phyloP scores from a whole-genome alignment of 2,113 vertebrate genomes.

The Centropus unirufus region DNA sequence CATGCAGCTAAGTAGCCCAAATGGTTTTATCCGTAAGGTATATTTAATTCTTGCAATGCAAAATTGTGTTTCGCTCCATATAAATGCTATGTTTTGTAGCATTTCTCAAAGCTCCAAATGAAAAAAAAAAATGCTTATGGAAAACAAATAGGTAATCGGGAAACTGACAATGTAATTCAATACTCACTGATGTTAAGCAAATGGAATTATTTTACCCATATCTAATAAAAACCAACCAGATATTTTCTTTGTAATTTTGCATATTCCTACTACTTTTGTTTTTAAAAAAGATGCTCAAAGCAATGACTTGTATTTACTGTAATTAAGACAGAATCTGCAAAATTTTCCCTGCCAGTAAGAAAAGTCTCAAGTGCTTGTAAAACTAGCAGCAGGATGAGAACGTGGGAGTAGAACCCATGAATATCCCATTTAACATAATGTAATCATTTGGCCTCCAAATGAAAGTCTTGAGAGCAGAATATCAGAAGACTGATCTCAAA shows the following conservation, averaged over 20 bases:
- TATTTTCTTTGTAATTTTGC: background rate
- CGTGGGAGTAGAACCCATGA: background rate
- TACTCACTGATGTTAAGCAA: background rate
- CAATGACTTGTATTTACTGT: background rate
- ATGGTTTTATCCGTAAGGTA: background rate
- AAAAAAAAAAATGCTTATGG: background rate
- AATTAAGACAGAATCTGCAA: background rate
- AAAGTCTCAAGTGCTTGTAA: background rate
- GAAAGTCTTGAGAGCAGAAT: background rate
- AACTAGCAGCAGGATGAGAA: background rate
- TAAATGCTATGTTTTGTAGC: background rate
- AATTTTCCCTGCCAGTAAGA: background rate
- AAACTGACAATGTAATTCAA: background rate
- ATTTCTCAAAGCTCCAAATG: background rate
- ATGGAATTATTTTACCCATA: background rate
- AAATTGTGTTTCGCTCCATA: background rate
- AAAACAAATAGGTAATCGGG: background rate
- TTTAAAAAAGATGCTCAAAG: background rate
- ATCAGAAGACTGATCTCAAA: background rate
- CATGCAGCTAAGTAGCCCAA: background rate
- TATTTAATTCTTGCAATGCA: background rate
- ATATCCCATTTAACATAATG: background rate
- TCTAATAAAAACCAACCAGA: background rate
- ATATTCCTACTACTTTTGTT: background rate
- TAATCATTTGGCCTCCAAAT: background rate